phyloP scores from a whole-genome alignment of 2,113 vertebrate genomes.

The Macroglossus sobrinus region DNA sequence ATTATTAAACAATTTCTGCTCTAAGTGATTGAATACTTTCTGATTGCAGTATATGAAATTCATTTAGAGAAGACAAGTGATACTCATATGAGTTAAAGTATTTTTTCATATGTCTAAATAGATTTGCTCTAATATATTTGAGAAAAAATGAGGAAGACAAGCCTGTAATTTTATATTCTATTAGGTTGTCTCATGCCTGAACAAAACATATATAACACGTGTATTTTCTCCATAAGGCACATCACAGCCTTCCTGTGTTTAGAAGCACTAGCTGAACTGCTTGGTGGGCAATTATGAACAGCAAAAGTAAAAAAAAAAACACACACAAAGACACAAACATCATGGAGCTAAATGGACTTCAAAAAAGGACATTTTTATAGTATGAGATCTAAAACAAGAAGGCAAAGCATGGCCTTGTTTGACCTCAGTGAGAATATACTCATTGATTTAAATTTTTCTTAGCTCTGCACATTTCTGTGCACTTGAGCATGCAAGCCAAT shows the following conservation, averaged over 20 bases:
- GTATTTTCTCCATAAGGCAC: background rate
- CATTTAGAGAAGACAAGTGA: background rate
- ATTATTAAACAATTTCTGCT: background rate
- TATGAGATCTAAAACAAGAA: background rate
- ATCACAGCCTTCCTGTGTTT: background rate
- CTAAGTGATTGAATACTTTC: background rate
- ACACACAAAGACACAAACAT: background rate
- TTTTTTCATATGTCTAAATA: constrained; percentile 14
- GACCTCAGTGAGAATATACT: background rate
- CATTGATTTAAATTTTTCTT: background rate
- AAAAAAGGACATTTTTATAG: background rate
- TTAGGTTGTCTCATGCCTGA: background rate
- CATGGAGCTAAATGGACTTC: background rate
- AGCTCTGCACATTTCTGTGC: background rate
- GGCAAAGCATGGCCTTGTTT: background rate
- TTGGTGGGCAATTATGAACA: background rate
- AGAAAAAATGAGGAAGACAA: background rate
- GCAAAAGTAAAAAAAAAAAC: background rate
- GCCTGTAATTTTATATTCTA: background rate
- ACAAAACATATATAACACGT: background rate
- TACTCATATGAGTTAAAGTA: background rate
- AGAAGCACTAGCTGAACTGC: background rate
- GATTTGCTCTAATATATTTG: background rate
- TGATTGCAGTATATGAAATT: background rate
- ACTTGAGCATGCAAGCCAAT: background rate